These are phyloP conservation scores for Tetrapedia diversipes DNA, from an alignment of 2,888 invertebrate genomes.

Conservation along the genomic window DNA sequence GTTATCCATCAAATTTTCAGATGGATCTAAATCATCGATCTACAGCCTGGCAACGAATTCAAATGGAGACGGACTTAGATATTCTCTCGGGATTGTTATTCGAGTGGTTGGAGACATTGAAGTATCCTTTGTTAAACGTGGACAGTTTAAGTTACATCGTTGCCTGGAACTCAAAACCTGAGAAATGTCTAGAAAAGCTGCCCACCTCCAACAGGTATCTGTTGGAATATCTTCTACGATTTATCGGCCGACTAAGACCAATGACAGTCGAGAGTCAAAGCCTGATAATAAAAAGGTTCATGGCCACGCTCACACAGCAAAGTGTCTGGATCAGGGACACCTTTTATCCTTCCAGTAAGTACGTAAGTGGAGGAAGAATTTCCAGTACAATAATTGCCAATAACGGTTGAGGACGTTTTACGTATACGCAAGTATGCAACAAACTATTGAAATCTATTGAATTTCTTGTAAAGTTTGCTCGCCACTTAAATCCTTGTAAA, in stretches of 20 bases:
- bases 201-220: conserved; percentile 86
- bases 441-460: too few relatives aligned
- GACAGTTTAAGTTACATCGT: conserved; percentile 89
- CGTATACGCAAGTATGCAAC: too few relatives aligned
- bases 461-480: not conserved
- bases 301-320: conserved; percentile 88
- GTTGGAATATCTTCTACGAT: conserved; percentile 89
- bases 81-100: conserved; percentile 87
- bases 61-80: conserved; percentile 86
- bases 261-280: conserved; percentile 85
- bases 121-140: conserved; percentile 87
- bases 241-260: conserved; percentile 87
- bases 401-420: too few relatives aligned
- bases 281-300: conserved; percentile 86
- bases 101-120: conserved; percentile 91
- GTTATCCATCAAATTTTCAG: conserved; percentile 68
- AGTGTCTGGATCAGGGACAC: conserved; percentile 83
- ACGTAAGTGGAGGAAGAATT: not conserved
- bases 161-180: conserved; percentile 85
- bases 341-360: conserved; percentile 82
- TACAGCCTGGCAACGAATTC: conserved; percentile 87
- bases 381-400: too few relatives aligned
- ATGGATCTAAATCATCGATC: conserved; percentile 87
- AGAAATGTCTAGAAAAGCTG: conserved; percentile 86
- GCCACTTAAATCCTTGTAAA: conserved; percentile 1